Evolutionary conservation across 2,113 vertebrate species (phyloP).

Genomic region (Lichenostomus cassidix): DNA sequence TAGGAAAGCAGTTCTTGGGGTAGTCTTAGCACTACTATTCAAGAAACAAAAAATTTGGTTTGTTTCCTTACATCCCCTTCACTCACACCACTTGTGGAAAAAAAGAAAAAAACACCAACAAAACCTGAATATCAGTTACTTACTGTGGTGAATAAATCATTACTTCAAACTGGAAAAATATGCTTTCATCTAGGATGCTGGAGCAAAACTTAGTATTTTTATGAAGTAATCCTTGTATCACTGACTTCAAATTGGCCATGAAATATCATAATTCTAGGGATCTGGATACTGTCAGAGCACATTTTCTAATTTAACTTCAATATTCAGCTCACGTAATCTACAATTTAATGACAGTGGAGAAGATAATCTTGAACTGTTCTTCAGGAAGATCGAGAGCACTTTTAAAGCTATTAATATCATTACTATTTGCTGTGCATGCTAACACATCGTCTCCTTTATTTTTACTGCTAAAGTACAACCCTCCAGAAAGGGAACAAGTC

Average conservation of each 20-base stretch:
- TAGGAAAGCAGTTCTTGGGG: neutral
- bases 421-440: neutral
- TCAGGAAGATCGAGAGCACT: neutral
- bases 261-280: conserved; percentile 37
- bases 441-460: neutral
- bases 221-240: conserved; percentile 1
- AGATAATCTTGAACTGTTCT: conserved; percentile 18
- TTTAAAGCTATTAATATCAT: neutral
- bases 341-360: conserved; percentile 20
- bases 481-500: neutral
- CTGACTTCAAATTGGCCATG: conserved; percentile 27
- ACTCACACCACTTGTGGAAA: neutral
- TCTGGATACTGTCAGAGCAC: neutral
- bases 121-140: neutral
- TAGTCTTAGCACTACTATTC: neutral
- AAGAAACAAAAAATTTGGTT: neutral
- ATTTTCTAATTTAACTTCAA: conserved; percentile 20
- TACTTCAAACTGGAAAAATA: neutral
- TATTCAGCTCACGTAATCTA: neutral
- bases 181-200: neutral
- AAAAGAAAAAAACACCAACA: neutral
- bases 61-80: neutral
- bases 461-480: neutral
- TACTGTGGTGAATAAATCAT: neutral
- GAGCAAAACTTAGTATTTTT: neutral